Evolutionary conservation across 1,140 invertebrate species (phyloP).

Genomic region (Drusus annulatus): DNA sequence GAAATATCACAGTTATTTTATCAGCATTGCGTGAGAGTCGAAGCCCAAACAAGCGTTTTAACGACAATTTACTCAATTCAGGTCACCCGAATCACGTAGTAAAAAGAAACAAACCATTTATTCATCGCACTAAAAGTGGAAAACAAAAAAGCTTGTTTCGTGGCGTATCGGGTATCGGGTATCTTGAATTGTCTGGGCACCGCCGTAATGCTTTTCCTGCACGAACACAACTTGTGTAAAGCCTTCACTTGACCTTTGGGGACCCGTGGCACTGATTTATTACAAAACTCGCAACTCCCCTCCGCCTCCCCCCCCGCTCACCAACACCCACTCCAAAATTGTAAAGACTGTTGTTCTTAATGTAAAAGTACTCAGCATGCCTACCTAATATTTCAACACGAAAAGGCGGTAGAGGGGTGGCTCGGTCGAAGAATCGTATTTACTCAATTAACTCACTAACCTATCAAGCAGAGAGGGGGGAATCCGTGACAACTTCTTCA

Average conservation of each 20-base stretch:
- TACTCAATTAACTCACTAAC: too few species aligned
- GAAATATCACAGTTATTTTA: neutral
- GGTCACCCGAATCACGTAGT: conserved; percentile 1
- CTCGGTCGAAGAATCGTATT: too few species aligned
- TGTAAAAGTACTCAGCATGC: too few species aligned
- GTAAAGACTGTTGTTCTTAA: too few species aligned
- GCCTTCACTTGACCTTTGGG: conserved; percentile 20
- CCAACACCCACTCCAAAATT: too few species aligned
- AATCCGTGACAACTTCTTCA: too few species aligned
- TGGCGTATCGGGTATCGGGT: conserved; percentile 3
- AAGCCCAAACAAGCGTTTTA: conserved; percentile 13
- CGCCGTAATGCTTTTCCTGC: conserved; percentile 4
- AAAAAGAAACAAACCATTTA: conserved; percentile 30
- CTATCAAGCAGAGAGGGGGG: too few species aligned
- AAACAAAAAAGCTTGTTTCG: conserved; percentile 2
- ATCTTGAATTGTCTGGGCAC: conserved; percentile 18
- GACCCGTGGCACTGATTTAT: conserved; percentile 18
- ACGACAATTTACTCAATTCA: conserved; percentile 30
- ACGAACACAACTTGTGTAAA: conserved; percentile 10
- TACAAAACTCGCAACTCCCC: neutral
- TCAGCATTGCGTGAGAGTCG: conserved; percentile 15
- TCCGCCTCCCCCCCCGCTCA: neutral
- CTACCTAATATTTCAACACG: too few species aligned
- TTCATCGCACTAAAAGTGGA: neutral
- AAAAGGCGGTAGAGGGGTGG: too few species aligned